phyloP scores from a whole-genome alignment of 2,888 invertebrate species.

The Acleris emargana region DNA sequence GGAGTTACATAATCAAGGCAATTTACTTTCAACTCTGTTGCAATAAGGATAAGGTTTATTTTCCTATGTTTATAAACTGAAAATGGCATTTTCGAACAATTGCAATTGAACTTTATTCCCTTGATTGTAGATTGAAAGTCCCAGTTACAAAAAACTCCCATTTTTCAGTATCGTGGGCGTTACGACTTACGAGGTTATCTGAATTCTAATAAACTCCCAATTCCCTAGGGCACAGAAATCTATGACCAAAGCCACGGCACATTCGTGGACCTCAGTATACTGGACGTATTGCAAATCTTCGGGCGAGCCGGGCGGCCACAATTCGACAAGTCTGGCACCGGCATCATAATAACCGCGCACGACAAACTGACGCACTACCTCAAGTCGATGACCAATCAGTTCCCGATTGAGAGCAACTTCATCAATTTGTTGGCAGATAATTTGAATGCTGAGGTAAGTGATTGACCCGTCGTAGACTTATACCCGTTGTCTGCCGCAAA shows the following conservation, averaged over 20 bases:
- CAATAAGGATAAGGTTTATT: too few relatives aligned
- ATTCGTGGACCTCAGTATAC: constrained; percentile 96
- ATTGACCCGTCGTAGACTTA: too few relatives aligned
- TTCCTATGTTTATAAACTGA: too few relatives aligned
- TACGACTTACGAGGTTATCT: too few relatives aligned
- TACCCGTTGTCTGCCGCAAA: too few relatives aligned
- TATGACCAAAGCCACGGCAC: constrained; percentile 98
- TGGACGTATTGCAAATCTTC: constrained; percentile 99
- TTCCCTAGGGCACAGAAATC: constrained; percentile 94
- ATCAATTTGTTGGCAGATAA: constrained; percentile 96
- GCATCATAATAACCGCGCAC: constrained; percentile 96
- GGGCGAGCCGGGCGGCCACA: constrained; percentile 99
- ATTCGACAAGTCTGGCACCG: constrained; percentile 96
- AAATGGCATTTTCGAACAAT: too few relatives aligned
- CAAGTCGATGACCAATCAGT: constrained; percentile 96
- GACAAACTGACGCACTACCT: constrained; percentile 97
- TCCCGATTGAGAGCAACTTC: constrained; percentile 99
- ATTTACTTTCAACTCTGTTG: too few relatives aligned
- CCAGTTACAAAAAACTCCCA: too few relatives aligned
- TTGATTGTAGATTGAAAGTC: too few relatives aligned
- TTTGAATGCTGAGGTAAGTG: constrained; percentile 96
- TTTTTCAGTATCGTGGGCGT: too few relatives aligned
- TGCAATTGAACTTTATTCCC: too few relatives aligned
- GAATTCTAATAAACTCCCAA: not conserved
- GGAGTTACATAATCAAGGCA: too few relatives aligned